Conservation (phyloP, 2,113 vertebrate genomes). For the Strix uralensis region DNA sequence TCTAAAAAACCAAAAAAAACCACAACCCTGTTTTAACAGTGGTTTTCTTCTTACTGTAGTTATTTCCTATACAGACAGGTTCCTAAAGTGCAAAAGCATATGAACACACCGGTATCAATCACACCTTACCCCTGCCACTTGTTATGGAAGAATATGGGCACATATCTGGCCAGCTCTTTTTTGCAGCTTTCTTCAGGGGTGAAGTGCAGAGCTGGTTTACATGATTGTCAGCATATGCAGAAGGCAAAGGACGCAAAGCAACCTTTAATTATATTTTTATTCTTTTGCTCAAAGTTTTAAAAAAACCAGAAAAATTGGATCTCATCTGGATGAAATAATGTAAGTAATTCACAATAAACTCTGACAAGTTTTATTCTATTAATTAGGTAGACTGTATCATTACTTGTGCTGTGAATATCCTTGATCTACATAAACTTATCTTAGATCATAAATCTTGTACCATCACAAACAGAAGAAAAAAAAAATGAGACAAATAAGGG, state of each 20-base stretch:
- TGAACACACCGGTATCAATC: rapidly evolving
- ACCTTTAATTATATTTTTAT: neutral
- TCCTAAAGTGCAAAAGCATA: neutral
- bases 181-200: neutral
- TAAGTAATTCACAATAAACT: neutral
- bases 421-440: neutral
- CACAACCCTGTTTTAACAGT: too few species aligned
- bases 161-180: rapidly evolving
- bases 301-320: neutral
- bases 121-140: neutral
- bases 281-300: neutral
- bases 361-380: neutral
- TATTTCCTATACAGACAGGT: neutral
- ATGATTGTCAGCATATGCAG: neutral
- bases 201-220: neutral
- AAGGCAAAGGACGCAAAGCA: neutral
- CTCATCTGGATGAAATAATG: neutral
- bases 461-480: neutral
- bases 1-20: neutral
- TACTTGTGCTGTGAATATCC: neutral
- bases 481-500: neutral
- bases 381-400: neutral
- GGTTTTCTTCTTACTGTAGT: neutral
- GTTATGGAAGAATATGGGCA: neutral
- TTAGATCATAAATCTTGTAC: neutral